These are phyloP conservation scores for Microplitis demolitor DNA, from an alignment of 1,140 invertebrate genomes.

Conservation along the genomic window DNA sequence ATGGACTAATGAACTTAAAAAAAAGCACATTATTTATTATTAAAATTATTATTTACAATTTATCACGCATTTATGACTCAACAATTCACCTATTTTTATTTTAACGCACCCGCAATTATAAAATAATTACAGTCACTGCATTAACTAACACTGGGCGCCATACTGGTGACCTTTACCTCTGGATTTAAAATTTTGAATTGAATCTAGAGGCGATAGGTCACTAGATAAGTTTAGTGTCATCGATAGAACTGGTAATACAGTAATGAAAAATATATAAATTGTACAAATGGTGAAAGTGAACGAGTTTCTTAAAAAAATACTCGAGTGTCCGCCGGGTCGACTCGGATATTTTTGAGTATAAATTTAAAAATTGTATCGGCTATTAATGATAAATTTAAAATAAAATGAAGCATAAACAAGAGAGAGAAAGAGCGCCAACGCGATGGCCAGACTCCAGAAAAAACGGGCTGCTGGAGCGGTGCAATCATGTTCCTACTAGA, in stretches of 20 bases:
- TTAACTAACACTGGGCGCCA: slow-evolving; percentile 1
- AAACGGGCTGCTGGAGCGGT: slow-evolving; percentile 45
- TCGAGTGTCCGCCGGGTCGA: background rate
- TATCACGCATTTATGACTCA: too few species aligned
- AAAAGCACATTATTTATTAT: background rate
- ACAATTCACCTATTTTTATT: too few species aligned
- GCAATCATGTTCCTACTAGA: slow-evolving; percentile 62
- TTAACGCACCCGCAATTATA: too few species aligned
- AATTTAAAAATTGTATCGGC: background rate
- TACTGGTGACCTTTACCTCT: background rate
- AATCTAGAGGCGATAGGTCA: too few species aligned
- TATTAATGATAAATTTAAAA: background rate
- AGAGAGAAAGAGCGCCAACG: slow-evolving; percentile 22
- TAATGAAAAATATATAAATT: background rate
- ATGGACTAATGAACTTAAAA: too few species aligned
- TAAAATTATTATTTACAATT: too few species aligned
- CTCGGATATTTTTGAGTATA: background rate
- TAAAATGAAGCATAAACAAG: background rate
- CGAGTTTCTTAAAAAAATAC: background rate
- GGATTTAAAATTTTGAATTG: background rate
- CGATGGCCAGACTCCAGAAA: slow-evolving; percentile 23
- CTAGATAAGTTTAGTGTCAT: background rate
- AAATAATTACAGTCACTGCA: background rate
- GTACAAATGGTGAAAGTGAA: too few species aligned
- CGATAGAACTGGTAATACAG: background rate